Evolutionary conservation across 2,797 vertebrate species (phyloP).

Genomic region (Trachops cirrhosus): DNA sequence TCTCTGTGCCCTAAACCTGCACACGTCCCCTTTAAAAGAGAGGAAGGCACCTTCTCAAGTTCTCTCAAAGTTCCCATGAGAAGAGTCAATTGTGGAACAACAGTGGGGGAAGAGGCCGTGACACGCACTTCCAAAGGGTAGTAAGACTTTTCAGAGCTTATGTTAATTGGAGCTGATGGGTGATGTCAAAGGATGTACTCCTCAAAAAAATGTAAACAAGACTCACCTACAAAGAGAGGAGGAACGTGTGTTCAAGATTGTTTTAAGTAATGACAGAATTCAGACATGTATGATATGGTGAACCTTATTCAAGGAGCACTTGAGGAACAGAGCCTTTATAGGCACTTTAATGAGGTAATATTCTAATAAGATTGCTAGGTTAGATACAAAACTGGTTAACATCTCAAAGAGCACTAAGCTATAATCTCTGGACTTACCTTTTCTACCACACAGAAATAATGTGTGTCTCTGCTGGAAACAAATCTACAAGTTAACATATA

Average conservation of each 20-base stretch:
- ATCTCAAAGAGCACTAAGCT: background rate
- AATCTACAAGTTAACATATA: background rate
- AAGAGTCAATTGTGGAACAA: background rate
- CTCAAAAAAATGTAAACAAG: background rate
- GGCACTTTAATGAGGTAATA: background rate
- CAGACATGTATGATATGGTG: background rate
- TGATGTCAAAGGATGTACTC: background rate
- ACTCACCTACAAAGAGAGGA: background rate
- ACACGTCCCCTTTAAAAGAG: background rate
- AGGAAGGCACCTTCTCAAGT: background rate
- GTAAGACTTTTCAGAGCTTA: background rate
- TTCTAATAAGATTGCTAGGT: background rate
- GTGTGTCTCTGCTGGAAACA: conserved; percentile 21
- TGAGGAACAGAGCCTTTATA: background rate
- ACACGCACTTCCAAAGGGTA: background rate
- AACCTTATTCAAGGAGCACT: background rate
- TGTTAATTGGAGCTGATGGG: background rate
- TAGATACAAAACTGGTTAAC: background rate
- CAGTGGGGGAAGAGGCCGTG: background rate
- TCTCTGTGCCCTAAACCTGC: background rate
- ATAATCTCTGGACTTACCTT: background rate
- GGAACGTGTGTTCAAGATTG: background rate
- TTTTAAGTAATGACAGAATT: background rate
- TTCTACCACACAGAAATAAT: background rate
- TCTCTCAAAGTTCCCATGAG: background rate